Evolutionary conservation across 2,797 vertebrate genomes (phyloP).

Genomic region (Euphonia xanthogaster): DNA sequence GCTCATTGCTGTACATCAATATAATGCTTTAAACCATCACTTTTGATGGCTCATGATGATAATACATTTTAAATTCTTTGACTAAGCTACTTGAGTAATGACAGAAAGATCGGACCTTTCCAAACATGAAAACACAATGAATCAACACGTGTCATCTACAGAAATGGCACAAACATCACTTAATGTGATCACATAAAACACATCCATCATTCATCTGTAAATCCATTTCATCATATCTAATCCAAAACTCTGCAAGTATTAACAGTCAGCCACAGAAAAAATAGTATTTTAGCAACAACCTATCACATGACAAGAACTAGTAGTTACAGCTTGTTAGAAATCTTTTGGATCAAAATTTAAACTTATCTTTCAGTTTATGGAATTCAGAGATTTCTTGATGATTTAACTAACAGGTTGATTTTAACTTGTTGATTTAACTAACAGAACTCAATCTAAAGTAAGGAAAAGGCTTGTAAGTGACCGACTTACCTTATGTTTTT

Average conservation of each 20-base stretch:
- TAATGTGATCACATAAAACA: conserved; percentile 52
- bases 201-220: conserved; percentile 44
- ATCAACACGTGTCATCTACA: conserved; percentile 44
- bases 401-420: neutral
- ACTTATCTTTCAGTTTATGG: neutral
- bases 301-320: neutral
- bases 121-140: conserved; percentile 46
- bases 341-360: neutral
- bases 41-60: neutral
- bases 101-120: conserved; percentile 45
- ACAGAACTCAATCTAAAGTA: neutral
- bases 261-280: neutral
- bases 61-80: conserved; percentile 50
- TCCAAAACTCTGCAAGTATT: neutral
- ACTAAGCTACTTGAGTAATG: conserved; percentile 48
- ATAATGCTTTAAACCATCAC: neutral
- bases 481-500: neutral
- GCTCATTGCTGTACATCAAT: conserved; percentile 18
- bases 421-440: neutral
- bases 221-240: conserved; percentile 32
- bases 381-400: neutral
- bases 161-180: conserved; percentile 34
- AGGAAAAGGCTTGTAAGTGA: neutral
- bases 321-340: neutral
- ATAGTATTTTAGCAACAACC: neutral